phyloP scores from a whole-genome alignment of 2,888 invertebrate species.

The Lithophane socia region DNA sequence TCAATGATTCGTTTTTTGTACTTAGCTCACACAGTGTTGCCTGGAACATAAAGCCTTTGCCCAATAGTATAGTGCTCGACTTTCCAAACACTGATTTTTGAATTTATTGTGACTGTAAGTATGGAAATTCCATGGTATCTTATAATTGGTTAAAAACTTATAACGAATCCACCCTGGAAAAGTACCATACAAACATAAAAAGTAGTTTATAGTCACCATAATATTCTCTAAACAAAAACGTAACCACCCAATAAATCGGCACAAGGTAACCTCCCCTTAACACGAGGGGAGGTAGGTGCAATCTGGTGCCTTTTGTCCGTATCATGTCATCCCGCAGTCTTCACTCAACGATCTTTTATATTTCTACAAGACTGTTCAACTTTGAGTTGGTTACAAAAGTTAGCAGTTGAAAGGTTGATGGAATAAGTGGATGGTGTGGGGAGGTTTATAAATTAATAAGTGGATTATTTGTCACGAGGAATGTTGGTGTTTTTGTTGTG shows the following conservation, averaged over 20 bases:
- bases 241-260: constrained; percentile 46
- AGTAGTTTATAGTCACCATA: constrained; percentile 18
- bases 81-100: neutral
- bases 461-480: neutral
- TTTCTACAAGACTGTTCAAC: constrained; percentile 64
- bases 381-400: constrained; percentile 49
- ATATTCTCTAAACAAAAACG: constrained; percentile 27
- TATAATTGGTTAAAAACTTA: neutral
- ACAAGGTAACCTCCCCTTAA: constrained; percentile 76
- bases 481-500: neutral
- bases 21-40: neutral
- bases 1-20: too few relatives aligned
- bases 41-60: neutral
- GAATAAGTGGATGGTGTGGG: neutral
- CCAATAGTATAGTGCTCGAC: neutral
- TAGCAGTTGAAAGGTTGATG: constrained; percentile 16
- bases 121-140: neutral
- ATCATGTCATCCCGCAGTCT: constrained; percentile 81
- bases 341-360: constrained; percentile 77
- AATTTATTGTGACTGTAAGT: neutral
- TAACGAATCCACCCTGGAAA: neutral
- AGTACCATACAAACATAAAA: neutral
- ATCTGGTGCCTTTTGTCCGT: constrained; percentile 87
- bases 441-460: constrained; percentile 17
- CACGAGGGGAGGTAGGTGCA: constrained; percentile 79